Base-by-base conservation (phyloP, 2,888 invertebrate species). In the Drosophila prostipennis region DNA sequence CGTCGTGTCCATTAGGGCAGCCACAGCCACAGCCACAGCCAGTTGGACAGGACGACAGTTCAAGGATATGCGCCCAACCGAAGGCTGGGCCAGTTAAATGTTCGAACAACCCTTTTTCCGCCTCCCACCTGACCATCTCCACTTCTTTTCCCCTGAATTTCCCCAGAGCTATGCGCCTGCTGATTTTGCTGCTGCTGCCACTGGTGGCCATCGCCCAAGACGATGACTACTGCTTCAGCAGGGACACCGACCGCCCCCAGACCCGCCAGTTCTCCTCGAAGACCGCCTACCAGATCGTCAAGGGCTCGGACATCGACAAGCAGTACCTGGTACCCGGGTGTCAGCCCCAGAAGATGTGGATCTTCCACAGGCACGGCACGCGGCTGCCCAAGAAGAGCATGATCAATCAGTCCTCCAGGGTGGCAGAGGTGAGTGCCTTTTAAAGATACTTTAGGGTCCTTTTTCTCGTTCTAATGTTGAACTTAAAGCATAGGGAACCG, bases 201-300 rank as follows among this genome's bases (percentile, higher is more conserved):
- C 53, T 78, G 65, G 73, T 90, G 78, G 75, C 76, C 23, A 46
- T 86, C 59, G 64, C 55, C 53, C 53, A 76, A 54, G 77, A 63
- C 11, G 46, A 58, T 54, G 89, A 89, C 70, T 91, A 92, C 55
- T 92, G 92, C 70, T 92, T 91, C 58, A 87, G 85, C 64, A 86
- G 82, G 65, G 92, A 92, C 56, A 63, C 58, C 10, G 90, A 90
- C 26, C 88, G 90, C 3, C 61, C 68, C 29, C 92, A 92, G 76
- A 91, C 90, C 2, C 86, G 88, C 29, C 93, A 94, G 56, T 96
- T 96, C 89, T 95, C 94, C 10, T 94, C 95, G 6, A 96, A 96
- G 92, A 96, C 96, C 0, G 94, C 96, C 0, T 97, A 97, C 89
- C 94, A 95, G 80, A 94, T 95, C 78, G 94, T 94, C 14, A 94